phyloP scores from a whole-genome alignment of 2,797 vertebrate genomes.

The Columba guinea region DNA sequence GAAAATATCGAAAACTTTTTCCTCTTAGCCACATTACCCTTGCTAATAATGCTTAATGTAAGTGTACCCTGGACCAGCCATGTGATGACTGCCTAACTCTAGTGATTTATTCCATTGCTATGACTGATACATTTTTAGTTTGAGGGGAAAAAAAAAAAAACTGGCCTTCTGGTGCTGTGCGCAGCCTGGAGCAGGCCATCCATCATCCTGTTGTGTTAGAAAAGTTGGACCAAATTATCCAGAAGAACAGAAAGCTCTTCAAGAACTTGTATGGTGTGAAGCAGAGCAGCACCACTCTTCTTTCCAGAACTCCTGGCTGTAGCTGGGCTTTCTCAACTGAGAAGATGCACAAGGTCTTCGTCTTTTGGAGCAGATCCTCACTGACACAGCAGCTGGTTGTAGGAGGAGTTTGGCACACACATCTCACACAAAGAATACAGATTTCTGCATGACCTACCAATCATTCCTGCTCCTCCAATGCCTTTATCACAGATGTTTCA shows the following conservation, averaged over 20 bases:
- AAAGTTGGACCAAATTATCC: not conserved
- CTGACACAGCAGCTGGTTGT: not conserved
- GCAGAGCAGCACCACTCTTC: not conserved
- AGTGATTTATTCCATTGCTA: not conserved
- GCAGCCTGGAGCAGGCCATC: not conserved
- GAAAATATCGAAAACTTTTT: not conserved
- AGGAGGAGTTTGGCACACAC: not conserved
- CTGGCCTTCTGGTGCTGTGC: not conserved
- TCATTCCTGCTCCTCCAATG: not conserved
- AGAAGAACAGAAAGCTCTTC: not conserved
- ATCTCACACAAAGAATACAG: not conserved
- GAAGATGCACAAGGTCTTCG: not conserved
- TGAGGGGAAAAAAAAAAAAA: not conserved
- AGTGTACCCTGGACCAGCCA: not conserved
- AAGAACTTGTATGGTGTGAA: not conserved
- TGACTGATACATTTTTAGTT: not conserved
- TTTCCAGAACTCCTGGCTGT: not conserved
- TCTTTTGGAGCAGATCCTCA: not conserved
- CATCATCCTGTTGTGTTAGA: not conserved
- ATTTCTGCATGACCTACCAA: not conserved
- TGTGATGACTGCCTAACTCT: not conserved
- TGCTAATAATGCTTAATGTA: not conserved
- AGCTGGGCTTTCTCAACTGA: not conserved
- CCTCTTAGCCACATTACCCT: not conserved
- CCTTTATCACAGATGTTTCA: not conserved